A percentile compares a stretch with the other conserved stretches of the same genome.
Conservation (phyloP, 2,888 invertebrate species). For the Amphimallon solstitiale region DNA sequence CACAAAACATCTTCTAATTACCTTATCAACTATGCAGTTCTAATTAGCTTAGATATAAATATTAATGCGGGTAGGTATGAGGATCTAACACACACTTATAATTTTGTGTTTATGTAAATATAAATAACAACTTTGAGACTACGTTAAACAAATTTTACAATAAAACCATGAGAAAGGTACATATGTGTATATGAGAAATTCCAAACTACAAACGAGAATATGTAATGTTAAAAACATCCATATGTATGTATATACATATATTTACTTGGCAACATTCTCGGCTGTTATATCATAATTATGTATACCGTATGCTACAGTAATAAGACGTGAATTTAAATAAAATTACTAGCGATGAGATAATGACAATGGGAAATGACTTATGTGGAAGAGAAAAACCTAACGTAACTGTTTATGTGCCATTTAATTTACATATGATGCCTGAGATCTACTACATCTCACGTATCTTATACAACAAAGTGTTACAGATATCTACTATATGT, state of each 20-base stretch:
- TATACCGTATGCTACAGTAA: not conserved
- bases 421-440: conserved; percentile 21
- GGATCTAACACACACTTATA: too few relatives aligned
- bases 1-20: too few relatives aligned
- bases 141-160: too few relatives aligned
- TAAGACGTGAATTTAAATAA: conserved; percentile 9
- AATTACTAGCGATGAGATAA: conserved; percentile 22
- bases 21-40: too few relatives aligned
- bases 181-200: too few relatives aligned
- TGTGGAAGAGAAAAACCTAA: conserved; percentile 5
- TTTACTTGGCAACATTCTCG: conserved; percentile 3
- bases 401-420: conserved; percentile 11
- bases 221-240: conserved; percentile 15
- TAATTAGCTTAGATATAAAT: too few relatives aligned
- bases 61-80: too few relatives aligned
- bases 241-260: not conserved
- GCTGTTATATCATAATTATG: conserved; percentile 14
- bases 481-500: too few relatives aligned
- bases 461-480: not conserved
- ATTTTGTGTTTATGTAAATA: too few relatives aligned
- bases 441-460: conserved; percentile 6
- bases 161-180: too few relatives aligned
- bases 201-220: not conserved
- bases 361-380: conserved; percentile 27
- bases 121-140: too few relatives aligned